Conservation (phyloP, 2,113 vertebrate genomes). For the Hucho hucho region DNA sequence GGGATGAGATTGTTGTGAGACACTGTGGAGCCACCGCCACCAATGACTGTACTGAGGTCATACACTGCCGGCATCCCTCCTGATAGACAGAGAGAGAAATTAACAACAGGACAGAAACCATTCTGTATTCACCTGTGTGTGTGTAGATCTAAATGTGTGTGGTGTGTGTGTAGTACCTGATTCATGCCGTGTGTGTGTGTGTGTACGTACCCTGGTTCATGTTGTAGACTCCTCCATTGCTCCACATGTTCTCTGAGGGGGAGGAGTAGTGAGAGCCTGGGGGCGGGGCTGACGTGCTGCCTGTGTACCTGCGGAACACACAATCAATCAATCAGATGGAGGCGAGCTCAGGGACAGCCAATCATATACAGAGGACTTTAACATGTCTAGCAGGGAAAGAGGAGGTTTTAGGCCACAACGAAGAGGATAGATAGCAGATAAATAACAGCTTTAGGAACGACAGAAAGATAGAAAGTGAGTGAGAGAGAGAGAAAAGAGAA, state of each 20-base stretch:
- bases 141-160: not conserved
- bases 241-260: slow-evolving; percentile 95
- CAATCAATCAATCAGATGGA: not conserved
- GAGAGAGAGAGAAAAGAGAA: too few relatives aligned
- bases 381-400: too few relatives aligned
- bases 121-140: too few relatives aligned
- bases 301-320: slow-evolving; percentile 81
- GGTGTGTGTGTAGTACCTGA: slow-evolving; percentile 72
- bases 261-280: slow-evolving; percentile 92
- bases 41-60: slow-evolving; percentile 92
- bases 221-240: slow-evolving; percentile 81
- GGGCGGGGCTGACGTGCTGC: slow-evolving; percentile 84
- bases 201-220: slow-evolving; percentile 66
- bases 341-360: not conserved
- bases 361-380: not conserved
- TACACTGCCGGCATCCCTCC: slow-evolving; percentile 90
- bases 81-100: slow-evolving; percentile 2
- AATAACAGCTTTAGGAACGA: too few relatives aligned
- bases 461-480: too few relatives aligned
- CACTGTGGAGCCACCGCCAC: slow-evolving; percentile 80
- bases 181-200: not conserved
- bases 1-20: slow-evolving; percentile 95
- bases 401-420: too few relatives aligned
- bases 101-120: slow-evolving; percentile 11
- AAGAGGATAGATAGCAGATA: too few relatives aligned